Evolutionary conservation across 92 coral and sea anemone species (phyloP).

Genomic region (Phenganax subtilis): DNA sequence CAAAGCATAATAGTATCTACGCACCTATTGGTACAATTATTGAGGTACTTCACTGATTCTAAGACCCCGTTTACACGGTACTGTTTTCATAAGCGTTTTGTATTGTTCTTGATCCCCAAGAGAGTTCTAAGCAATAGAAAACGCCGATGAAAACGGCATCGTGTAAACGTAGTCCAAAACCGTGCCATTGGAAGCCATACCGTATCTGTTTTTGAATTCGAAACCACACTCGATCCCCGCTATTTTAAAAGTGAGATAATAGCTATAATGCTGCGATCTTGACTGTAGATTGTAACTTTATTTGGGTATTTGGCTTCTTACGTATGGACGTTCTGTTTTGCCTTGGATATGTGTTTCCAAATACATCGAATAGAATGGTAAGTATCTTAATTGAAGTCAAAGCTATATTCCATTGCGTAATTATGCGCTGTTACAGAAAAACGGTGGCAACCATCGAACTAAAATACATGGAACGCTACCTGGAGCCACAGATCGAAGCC

Average conservation of each 20-base stretch:
- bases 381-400: background rate
- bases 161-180: too few relatives aligned
- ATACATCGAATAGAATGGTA: slow-evolving; percentile 37
- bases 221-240: background rate
- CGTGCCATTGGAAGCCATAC: background rate
- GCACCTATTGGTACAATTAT: slow-evolving; percentile 50
- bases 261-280: background rate
- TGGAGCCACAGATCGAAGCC: too few relatives aligned
- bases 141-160: too few relatives aligned
- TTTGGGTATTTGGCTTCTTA: slow-evolving; percentile 72
- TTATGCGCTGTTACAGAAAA: too few relatives aligned
- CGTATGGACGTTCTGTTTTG: slow-evolving; percentile 81
- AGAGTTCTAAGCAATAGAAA: too few relatives aligned
- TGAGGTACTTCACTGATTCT: slow-evolving; percentile 50
- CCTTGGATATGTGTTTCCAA: slow-evolving; percentile 73
- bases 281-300: slow-evolving; percentile 66
- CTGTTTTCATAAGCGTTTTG: too few relatives aligned
- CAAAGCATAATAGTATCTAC: slow-evolving; percentile 36
- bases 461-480: too few relatives aligned
- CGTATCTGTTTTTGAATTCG: background rate
- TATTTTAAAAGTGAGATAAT: background rate
- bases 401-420: background rate
- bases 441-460: too few relatives aligned
- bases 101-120: too few relatives aligned
- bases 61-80: too few relatives aligned